Percentiles rank a stretch among this genome's conserved stretches.
Conservation (phyloP, 2,113 vertebrate species). For the Oncorhynchus masou region DNA sequence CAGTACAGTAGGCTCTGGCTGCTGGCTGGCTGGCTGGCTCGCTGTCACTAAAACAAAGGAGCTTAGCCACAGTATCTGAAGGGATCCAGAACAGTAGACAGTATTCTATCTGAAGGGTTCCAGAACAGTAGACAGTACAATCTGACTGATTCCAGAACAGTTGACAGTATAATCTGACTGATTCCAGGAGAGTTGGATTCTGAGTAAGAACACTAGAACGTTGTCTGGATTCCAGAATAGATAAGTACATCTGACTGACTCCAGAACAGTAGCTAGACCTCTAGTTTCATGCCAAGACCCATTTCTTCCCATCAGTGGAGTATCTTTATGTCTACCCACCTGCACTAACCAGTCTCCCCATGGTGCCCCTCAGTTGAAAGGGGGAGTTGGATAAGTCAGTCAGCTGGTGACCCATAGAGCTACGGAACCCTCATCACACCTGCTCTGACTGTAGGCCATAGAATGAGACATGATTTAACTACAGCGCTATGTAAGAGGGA, state of each 20-base stretch:
- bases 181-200: neutral
- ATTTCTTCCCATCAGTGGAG: conserved; percentile 54
- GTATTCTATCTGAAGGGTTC: conserved; percentile 11
- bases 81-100: conserved; percentile 15
- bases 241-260: neutral
- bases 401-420: conserved; percentile 17
- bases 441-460: conserved; percentile 68
- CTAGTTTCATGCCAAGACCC: neutral
- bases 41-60: conserved; percentile 24
- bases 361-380: too few relatives aligned
- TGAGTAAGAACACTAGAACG: neutral
- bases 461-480: conserved; percentile 69
- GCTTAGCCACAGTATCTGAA: conserved; percentile 31
- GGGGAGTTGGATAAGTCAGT: conserved; percentile 60
- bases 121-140: neutral
- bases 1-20: conserved; percentile 7
- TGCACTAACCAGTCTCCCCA: conserved; percentile 53
- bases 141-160: neutral
- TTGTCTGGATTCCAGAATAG: neutral
- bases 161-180: neutral
- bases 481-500: neutral
- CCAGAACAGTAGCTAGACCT: neutral
- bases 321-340: conserved; percentile 60
- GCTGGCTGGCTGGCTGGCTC: conserved; percentile 21
- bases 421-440: conserved; percentile 66